Evolutionary conservation across 2,113 vertebrate genomes (phyloP), one percentile per base, ranked within the genome.

Genomic region (Syrmaticus mikado): DNA sequence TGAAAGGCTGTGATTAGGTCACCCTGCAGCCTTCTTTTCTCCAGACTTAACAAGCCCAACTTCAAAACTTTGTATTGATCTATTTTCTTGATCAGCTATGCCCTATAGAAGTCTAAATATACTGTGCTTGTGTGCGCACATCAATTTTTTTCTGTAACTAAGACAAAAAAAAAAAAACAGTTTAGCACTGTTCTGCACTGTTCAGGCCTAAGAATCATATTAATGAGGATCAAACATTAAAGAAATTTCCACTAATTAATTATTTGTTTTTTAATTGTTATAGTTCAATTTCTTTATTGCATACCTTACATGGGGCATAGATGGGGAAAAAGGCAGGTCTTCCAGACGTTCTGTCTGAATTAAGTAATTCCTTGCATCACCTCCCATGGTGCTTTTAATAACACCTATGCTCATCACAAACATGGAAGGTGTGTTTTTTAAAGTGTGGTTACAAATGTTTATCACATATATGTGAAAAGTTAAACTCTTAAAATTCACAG

Each of bases 241-340:
- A 64, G 28, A 72, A 85, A 77, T 57, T 25, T 30, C 18, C 61
- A 64, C 24, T 41, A 25, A 28, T 81, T 77, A 52, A 81, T 41
- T 7, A 57, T 43, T n/a, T 46, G 20, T 45, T 82, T 57, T 86
- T 32, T 13, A 8, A 45, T 53, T 78, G 43, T 27, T 28, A 36
- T n/a, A 28, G 67, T 53, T 68, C 0, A 0, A 11, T 2, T 57
- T n/a, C n/a, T 3, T 0, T 25, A 58, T 45, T 78, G 43, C 40
- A 53, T 21, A 75, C 11, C 10, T 14, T 62, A 20, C 46, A 38
- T 2, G 28, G 30, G 41, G 12, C 41, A 40, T 4, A 14, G 66
- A 34, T 28, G 46, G 16, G 40, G 27, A 41, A 30, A 67, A n/a
- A 36, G 53, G 25, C 41, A 57, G 67, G 36, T 66, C 34, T 43